Base-by-base conservation (phyloP, 2,888 invertebrate genomes). In the Nemurella pictetii region DNA sequence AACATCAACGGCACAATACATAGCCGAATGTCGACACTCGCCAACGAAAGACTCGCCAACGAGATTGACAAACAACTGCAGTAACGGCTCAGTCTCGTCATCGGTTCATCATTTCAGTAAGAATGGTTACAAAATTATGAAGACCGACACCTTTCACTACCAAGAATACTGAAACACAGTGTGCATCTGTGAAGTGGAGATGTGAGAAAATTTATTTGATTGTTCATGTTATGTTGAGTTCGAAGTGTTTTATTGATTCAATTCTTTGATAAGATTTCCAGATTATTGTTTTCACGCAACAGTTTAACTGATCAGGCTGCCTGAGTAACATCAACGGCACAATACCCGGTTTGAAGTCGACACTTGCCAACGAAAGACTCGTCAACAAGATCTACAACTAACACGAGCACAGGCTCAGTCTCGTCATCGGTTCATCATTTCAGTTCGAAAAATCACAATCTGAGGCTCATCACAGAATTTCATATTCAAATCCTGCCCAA, bases 401-500 rank as follows among this genome's bases (percentile, higher is more conserved):
- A 36, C 32, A 80, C 25, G 12, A 32, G 72, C 36, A 30, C 30
- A 80, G 80, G 78, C 84, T 86, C 86, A 86, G 86, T 86, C 86
- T 85, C 86, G 85, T 86, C 85, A 86, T 85, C 85, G 74, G 26
- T 72, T 86, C 86, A 85, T 86, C 86, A 86, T 82, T 5, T 55
- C 74, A 75, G 78, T 77, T 85, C 29, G 20, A 27, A n/a, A 20
- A 35, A 36, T 36, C 55, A 12, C 55, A 36, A 36, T 36, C 15
- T 12, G 7, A 36, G 15, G 15, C 15, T 15, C 9, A 36, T 36
- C n/a, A n/a, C n/a, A n/a, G n/a, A n/a, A n/a, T n/a, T n/a, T n/a
- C n/a, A n/a, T n/a, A n/a, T n/a, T n/a, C n/a, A n/a, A n/a, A n/a
- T n/a, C n/a, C n/a, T n/a, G n/a, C n/a, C n/a, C n/a, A n/a, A n/a